phyloP scores from a whole-genome alignment of 35 echinoderm and acorn worm species.

The Lytechinus pictus region DNA sequence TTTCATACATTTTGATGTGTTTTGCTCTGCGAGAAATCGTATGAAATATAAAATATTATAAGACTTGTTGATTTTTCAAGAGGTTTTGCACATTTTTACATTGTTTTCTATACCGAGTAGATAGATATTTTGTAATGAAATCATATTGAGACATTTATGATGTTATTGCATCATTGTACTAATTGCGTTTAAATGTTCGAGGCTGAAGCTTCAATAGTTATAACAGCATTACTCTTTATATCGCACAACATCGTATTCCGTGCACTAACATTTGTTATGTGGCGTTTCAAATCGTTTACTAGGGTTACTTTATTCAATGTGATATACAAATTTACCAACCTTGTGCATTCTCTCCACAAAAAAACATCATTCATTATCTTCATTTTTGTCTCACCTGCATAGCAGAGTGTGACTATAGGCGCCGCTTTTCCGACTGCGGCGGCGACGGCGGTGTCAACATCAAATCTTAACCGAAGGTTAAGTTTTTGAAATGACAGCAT shows the following conservation, averaged over 20 bases:
- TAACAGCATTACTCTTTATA: not conserved
- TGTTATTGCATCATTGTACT: not conserved
- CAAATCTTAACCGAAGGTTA: no score
- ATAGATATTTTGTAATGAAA: not conserved
- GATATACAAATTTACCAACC: no score
- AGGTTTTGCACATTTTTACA: slow-evolving; percentile 9
- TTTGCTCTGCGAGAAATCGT: not conserved
- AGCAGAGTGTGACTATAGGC: no score
- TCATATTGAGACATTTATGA: not conserved
- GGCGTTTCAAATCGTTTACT: no score
- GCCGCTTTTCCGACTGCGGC: no score
- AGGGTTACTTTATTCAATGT: no score
- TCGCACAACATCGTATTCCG: not conserved
- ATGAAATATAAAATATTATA: not conserved
- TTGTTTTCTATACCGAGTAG: not conserved
- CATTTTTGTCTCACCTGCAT: no score
- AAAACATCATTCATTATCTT: not conserved
- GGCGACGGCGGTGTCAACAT: no score
- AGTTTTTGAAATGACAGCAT: no score
- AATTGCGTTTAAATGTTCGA: not conserved
- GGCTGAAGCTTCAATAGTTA: slow-evolving; percentile 18
- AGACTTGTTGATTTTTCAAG: not conserved
- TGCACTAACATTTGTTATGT: not conserved
- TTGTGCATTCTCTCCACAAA: no score
- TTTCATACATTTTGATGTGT: not conserved